Conservation (phyloP, 1,140 invertebrate species). For the Periplaneta americana region DNA sequence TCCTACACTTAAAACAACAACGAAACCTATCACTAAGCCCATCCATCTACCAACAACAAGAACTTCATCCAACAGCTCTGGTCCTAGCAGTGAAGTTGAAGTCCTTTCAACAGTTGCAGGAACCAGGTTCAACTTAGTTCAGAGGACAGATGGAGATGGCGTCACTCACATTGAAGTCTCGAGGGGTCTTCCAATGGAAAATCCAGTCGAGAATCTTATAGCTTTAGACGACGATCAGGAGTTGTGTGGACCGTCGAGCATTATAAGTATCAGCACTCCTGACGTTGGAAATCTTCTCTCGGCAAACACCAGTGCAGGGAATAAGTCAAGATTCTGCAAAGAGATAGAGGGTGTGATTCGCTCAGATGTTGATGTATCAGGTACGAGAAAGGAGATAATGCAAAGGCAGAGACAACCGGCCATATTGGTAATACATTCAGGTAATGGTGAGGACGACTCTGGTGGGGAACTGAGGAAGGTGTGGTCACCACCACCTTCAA, state of each 20-base stretch:
- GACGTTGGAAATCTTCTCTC: constrained; percentile 22
- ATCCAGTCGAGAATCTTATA: not conserved
- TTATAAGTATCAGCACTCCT: constrained; percentile 33
- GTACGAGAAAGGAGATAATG: not conserved
- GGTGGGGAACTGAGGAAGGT: constrained; percentile 9
- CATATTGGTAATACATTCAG: constrained; percentile 9
- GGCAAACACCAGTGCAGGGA: constrained; percentile 28
- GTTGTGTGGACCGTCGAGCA: constrained; percentile 25
- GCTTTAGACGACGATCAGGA: not conserved
- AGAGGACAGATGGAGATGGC: constrained; percentile 37
- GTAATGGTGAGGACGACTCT: not conserved
- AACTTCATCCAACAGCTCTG: not conserved
- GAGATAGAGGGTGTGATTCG: constrained; percentile 18
- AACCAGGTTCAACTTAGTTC: constrained; percentile 32
- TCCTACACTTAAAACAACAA: not conserved
- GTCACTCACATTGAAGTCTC: constrained; percentile 38
- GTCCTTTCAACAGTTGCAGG: not conserved
- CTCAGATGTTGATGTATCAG: not conserved
- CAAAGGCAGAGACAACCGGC: constrained; percentile 17
- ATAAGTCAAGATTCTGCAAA: constrained; percentile 10
- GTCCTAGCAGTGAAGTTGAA: not conserved
- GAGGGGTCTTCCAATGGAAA: constrained; percentile 23
- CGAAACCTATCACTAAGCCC: not conserved
- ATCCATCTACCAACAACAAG: not conserved
- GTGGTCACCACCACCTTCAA: constrained; percentile 1